phyloP scores from a whole-genome alignment of 2,113 vertebrate species.

The Danio rerio region GRCz12tu NC_133178.1:25227001-25227500 shows the following conservation, averaged over 20 bases:
- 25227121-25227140: constrained; percentile 41
- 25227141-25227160: constrained; percentile 17
- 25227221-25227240: constrained; percentile 19
- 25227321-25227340: background rate
- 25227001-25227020: background rate
- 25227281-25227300: background rate
- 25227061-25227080: constrained; percentile 32
- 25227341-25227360: constrained; percentile 20
- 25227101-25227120: constrained; percentile 20
- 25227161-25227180: constrained; percentile 50
- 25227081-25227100: constrained; percentile 32
- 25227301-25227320: background rate
- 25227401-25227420: constrained; percentile 20
- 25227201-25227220: constrained; percentile 12
- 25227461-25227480: constrained; percentile 4
- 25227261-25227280: background rate
- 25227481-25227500: constrained; percentile 48
- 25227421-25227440: constrained; percentile 42
- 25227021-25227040: constrained; percentile 13
- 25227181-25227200: constrained; percentile 23
- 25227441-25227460: constrained; percentile 40
- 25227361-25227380: constrained; percentile 39
- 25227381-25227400: background rate
- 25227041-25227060: background rate
- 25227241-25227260: background rate